A percentile compares a stretch with the other conserved stretches of the same genome.
Evolutionary conservation across 1,140 invertebrate genomes (phyloP).

Genomic region (Drosophila sechellia): DNA sequence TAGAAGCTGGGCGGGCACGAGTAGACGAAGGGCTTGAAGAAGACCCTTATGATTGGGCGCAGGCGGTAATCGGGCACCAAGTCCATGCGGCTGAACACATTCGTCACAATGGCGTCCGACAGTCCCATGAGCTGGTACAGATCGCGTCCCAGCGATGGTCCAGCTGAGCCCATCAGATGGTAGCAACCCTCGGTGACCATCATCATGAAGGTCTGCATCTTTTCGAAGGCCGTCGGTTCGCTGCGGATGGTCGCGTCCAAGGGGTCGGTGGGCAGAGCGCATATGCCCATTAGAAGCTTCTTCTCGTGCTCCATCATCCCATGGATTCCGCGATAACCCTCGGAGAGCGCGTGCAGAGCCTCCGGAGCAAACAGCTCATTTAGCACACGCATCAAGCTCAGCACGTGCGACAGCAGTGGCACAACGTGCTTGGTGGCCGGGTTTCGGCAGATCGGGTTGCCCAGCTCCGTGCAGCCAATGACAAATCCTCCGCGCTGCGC

Average conservation of each 20-base stretch:
- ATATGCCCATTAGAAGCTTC: conserved; percentile 88
- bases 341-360: conserved; percentile 87
- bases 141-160: conserved; percentile 92
- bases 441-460: conserved; percentile 92
- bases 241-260: conserved; percentile 84
- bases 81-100: conserved; percentile 90
- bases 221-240: conserved; percentile 87
- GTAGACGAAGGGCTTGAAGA: conserved; percentile 93
- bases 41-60: conserved; percentile 92
- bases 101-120: conserved; percentile 87
- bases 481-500: conserved; percentile 93
- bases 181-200: conserved; percentile 90
- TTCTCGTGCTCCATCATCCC: conserved; percentile 90
- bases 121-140: conserved; percentile 90
- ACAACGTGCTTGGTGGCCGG: conserved; percentile 93
- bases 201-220: conserved; percentile 93
- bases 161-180: conserved; percentile 91
- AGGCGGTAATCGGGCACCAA: conserved; percentile 93
- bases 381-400: conserved; percentile 90
- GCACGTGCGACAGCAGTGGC: conserved; percentile 90
- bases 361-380: conserved; percentile 92
- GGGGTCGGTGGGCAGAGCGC: conserved; percentile 84
- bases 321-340: conserved; percentile 89
- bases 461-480: conserved; percentile 89
- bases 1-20: conserved; percentile 93